These are phyloP conservation scores for Cistogaster globosa DNA, from an alignment of 2,888 invertebrate species.

Conservation along the genomic window DNA sequence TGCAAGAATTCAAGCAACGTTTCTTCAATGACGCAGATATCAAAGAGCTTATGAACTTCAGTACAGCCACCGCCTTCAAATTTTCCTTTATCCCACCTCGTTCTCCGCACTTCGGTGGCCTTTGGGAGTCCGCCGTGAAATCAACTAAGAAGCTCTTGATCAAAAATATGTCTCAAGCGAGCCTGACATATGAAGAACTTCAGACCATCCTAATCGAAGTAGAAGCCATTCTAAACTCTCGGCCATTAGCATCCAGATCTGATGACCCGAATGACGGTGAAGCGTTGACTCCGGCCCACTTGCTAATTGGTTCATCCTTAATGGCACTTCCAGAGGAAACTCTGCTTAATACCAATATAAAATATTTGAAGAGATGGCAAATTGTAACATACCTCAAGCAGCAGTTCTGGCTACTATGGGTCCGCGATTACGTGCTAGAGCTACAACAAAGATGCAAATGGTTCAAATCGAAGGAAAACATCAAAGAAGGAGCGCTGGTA, in stretches of 20 bases:
- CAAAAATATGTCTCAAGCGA: slow-evolving; percentile 53
- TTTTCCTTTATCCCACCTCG: slow-evolving; percentile 6
- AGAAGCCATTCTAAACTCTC: too few relatives aligned
- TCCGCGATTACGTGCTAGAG: slow-evolving; percentile 56
- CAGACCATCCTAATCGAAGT: too few relatives aligned
- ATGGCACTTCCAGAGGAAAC: slow-evolving; percentile 46
- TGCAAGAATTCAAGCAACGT: slow-evolving; percentile 15
- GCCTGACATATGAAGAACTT: slow-evolving; percentile 56
- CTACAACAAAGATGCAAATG: slow-evolving; percentile 61
- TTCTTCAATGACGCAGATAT: not conserved
- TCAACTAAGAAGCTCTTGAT: slow-evolving; percentile 63
- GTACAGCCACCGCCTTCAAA: slow-evolving; percentile 44
- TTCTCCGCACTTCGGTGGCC: slow-evolving; percentile 18
- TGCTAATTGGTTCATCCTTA: slow-evolving; percentile 66
- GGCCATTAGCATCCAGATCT: slow-evolving; percentile 66
- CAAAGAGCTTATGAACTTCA: slow-evolving; percentile 7
- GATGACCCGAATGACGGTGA: slow-evolving; percentile 70
- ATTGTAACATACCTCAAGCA: slow-evolving; percentile 48
- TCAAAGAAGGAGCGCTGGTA: slow-evolving; percentile 59
- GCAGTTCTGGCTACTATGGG: slow-evolving; percentile 64
- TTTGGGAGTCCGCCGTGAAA: slow-evolving; percentile 20
- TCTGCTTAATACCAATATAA: not conserved
- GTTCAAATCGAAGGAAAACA: slow-evolving; percentile 46
- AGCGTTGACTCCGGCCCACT: slow-evolving; percentile 69
- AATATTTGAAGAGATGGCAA: slow-evolving; percentile 57